These are phyloP conservation scores for Trypoxylus dichotomus DNA, from an alignment of 1,140 invertebrate species.

Conservation along the genomic window DNA sequence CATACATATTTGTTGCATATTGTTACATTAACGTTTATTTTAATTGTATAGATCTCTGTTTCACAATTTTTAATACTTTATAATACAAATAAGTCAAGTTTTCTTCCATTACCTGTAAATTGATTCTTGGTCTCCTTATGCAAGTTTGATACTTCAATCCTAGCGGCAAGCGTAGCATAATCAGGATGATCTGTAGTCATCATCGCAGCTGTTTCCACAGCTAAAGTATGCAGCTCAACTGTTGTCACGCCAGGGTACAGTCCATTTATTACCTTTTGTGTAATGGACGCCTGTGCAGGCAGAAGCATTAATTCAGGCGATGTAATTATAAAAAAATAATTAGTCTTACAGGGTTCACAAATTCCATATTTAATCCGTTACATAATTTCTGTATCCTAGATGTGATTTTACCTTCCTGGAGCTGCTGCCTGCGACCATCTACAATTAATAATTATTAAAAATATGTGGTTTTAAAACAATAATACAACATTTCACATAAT, in stretches of 20 bases:
- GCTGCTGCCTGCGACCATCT: constrained; percentile 90
- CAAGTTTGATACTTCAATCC: constrained; percentile 95
- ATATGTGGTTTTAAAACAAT: background rate
- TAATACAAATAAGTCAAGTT: no score
- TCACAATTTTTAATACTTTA: no score
- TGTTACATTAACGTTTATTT: no score
- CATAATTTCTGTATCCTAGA: constrained; percentile 93
- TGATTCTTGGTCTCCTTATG: constrained; percentile 95
- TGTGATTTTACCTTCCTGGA: constrained; percentile 98
- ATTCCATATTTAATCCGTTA: constrained; percentile 94
- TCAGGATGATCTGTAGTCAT: constrained; percentile 97
- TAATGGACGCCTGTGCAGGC: constrained; percentile 70
- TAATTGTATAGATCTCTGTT: no score
- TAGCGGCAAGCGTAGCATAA: constrained; percentile 93
- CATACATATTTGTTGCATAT: no score
- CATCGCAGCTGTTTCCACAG: constrained; percentile 94
- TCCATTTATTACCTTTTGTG: constrained; percentile 88
- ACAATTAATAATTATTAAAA: constrained; percentile 3
- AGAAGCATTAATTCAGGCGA: constrained; percentile 29
- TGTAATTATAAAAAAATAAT: background rate
- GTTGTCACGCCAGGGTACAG: constrained; percentile 96
- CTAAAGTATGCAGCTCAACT: constrained; percentile 94
- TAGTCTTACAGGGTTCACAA: constrained; percentile 93
- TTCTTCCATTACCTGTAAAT: constrained; percentile 84
- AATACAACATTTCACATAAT: constrained; percentile 27